Base-by-base conservation (phyloP, 2,797 vertebrate species). In the Myotis pilosus region DNA sequence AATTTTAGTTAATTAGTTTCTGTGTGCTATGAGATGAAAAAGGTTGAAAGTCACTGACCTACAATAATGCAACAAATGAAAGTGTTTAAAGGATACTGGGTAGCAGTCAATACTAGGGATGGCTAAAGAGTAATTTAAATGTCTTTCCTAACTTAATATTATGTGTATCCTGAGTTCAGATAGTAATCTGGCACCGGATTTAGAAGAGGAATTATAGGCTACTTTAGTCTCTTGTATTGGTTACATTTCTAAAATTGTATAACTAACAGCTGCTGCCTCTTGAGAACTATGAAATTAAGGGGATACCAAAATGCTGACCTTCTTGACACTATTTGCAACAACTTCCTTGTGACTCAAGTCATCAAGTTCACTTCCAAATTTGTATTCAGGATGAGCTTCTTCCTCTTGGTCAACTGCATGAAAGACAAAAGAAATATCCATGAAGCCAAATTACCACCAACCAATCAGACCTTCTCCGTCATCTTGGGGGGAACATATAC, bases 301-400 rank as follows among this genome's bases (percentile, higher is more conserved):
- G 71, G 92, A 96, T 94, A 97, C 6, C 33, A 87, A 16, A 22
- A 96, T 51, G 64, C 97, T 33, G 75, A 99, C 99, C 99, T 99
- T 99, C 98, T 99, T 99, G 94, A 99, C 98, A 38, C 98, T 99
- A 97, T 99, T 99, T 91, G 98, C 98, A 82, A 98, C 98, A 28
- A 98, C 88, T 96, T 99, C 99, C 97, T 99, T 99, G 97, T 99
- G 99, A 90, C 98, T 98, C 80, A 98, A 97, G 94, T 99, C 99
- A 92, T 99, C 99, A 95, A 99, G 98, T 88, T 98, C 98, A 97
- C 96, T 98, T 96, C 98, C 98, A 97, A 98, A 99, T 97, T 99
- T 99, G 41, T 98, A 98, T 90, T 99, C 99, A 0, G 99, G 99
- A 95, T 99, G 99, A 94, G 99, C 98, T 96, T 99, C 98, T 75